Base-by-base conservation (phyloP, 2,888 invertebrate genomes). In the Xylota segnis region DNA sequence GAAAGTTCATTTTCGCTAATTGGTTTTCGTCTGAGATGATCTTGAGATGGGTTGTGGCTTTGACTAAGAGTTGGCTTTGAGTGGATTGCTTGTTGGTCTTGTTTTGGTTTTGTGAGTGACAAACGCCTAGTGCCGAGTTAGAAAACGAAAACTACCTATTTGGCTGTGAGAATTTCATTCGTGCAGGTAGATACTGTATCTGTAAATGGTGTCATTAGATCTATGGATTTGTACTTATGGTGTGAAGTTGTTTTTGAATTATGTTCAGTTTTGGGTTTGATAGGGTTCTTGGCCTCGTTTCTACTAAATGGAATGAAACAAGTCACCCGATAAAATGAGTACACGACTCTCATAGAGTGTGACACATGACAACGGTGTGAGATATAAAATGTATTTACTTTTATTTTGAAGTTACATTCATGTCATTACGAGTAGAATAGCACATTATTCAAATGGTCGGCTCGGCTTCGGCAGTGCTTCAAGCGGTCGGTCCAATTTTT, bases 1-100 rank as follows among this genome's bases (percentile, higher is more conserved):
- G 7, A 5, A 6, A 27, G 23, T 43, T 59, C 29, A 29, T 58
- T 18, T 37, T 16, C 18, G 5, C 18, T 12, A 37, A 18, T 23
- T 18, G 59, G 59, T 40, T 40, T 59, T n/a, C 4, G 59, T 14
- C 40, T n/a, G 27, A 1, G 40, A 12, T 58, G 37, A 23, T 18
- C 10, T 7, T 37, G 10, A 18, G 4, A 37, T n/a, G 29, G 27
- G 29, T 6, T 29, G n/a, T 6, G 2, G 23, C 14, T 10, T 0
- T n/a, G 14, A 10, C 52, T 12, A 29, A 6, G 12, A 4, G 52
- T n/a, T 5, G 27, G 3, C 5, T 4, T 0, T 29, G 4, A 18
- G 7, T 50, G 50, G 23, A 12, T 50, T 12, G n/a, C 9, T 7
- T 7, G 9, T 50, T 23, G 23, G 1, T 9, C 18, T 5, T 6